phyloP scores from a whole-genome alignment of 2,797 vertebrate species.

The Tenualosa thibaudeaui region DNA sequence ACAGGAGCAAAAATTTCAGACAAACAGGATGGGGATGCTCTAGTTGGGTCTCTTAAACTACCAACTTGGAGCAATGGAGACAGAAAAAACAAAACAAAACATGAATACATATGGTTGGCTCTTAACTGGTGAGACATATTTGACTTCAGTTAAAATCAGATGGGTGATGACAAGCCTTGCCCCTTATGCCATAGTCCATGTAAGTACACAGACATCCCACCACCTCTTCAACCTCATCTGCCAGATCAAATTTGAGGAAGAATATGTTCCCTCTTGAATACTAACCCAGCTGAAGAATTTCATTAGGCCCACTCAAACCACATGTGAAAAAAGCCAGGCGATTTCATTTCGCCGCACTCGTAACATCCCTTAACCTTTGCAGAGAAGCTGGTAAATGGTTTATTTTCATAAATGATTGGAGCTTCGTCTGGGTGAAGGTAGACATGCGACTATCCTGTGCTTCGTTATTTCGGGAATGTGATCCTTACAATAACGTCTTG shows the following conservation, averaged over 20 bases:
- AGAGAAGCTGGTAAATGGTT: neutral
- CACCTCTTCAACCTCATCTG: neutral
- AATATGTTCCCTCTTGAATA: constrained; percentile 51
- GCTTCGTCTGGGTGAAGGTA: neutral
- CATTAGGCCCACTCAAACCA: neutral
- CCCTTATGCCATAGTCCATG: constrained; percentile 50
- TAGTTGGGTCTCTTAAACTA: neutral
- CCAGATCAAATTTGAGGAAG: constrained; percentile 29
- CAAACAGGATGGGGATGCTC: too few species aligned
- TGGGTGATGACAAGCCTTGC: constrained; percentile 1
- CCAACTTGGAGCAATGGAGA: neutral
- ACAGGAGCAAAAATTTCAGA: neutral
- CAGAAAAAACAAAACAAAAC: neutral
- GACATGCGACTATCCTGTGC: neutral
- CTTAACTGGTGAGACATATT: neutral
- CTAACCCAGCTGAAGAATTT: constrained; percentile 37
- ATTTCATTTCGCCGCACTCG: constrained; percentile 14
- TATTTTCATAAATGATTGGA: neutral
- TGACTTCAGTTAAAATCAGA: neutral
- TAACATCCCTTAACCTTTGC: constrained; percentile 13
- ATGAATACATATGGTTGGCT: neutral
- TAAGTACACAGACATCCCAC: neutral
- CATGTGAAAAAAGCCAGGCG: neutral
- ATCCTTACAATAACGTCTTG: neutral
- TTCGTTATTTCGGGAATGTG: constrained; percentile 6